These are phyloP conservation scores for Drosophila pachea DNA, from an alignment of 1,140 invertebrate genomes.

Conservation along the genomic window DNA sequence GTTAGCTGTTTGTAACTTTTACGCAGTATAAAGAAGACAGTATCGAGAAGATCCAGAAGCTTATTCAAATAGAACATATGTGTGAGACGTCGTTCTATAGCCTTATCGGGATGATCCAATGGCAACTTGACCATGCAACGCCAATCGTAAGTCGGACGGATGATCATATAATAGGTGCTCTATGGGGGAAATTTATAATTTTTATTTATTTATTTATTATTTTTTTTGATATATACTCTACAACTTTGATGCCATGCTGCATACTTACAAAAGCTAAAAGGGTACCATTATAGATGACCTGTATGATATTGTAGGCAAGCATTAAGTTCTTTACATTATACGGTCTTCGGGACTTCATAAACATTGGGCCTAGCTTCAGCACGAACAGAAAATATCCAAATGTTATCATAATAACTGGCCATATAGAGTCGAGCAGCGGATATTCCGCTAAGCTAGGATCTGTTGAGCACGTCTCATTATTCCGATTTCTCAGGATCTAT, in stretches of 20 bases:
- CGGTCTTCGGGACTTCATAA: conserved; percentile 90
- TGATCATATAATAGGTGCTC: background rate
- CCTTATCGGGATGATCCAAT: conserved; percentile 18
- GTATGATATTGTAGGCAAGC: conserved; percentile 87
- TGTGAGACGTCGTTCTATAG: background rate
- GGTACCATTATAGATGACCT: conserved; percentile 78
- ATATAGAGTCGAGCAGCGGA: conserved; percentile 1
- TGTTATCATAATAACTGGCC: conserved; percentile 81
- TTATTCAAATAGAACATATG: conserved; percentile 54
- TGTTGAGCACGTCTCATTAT: too few species aligned
- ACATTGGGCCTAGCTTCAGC: conserved; percentile 82
- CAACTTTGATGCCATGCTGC: too few species aligned
- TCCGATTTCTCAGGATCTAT: background rate
- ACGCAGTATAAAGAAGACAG: conserved; percentile 90
- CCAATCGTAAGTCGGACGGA: background rate
- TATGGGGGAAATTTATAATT: background rate
- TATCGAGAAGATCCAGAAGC: conserved; percentile 83
- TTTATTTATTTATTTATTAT: too few species aligned
- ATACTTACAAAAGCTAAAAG: conserved; percentile 25
- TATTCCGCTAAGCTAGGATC: conserved; percentile 2
- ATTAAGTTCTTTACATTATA: conserved; percentile 86
- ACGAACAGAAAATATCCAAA: conserved; percentile 85
- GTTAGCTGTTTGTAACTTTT: conserved; percentile 91
- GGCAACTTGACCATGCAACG: conserved; percentile 6
- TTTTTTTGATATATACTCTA: too few species aligned